A percentile compares a stretch with the other conserved stretches of the same genome.
Conservation (phyloP, 1,140 invertebrate genomes). For the Lerema accius region DNA sequence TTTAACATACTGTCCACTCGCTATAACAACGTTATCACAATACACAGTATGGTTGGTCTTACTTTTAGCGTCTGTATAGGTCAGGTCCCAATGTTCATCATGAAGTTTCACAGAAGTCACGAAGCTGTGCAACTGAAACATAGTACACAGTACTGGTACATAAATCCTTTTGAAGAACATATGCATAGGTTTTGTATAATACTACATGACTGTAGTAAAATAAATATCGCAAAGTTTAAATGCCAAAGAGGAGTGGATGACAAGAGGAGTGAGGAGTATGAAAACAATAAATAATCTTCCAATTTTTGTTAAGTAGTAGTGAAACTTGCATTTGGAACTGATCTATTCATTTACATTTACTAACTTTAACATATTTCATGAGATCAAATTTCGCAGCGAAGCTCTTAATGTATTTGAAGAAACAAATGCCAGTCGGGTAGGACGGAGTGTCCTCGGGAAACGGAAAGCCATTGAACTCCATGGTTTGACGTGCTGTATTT, state of each 20-base stretch:
- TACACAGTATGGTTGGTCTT: constrained; percentile 62
- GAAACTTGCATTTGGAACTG: too few species aligned
- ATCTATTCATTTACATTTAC: too few species aligned
- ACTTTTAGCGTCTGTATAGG: constrained; percentile 67
- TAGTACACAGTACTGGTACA: too few species aligned
- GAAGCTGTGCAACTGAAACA: constrained; percentile 78
- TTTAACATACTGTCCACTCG: constrained; percentile 90
- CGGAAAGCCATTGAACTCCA: constrained; percentile 83
- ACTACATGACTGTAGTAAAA: too few species aligned
- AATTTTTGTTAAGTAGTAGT: too few species aligned
- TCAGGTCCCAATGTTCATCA: constrained; percentile 82
- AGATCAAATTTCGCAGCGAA: constrained; percentile 90
- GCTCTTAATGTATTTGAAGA: constrained; percentile 90
- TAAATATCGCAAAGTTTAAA: too few species aligned
- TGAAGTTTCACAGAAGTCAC: constrained; percentile 83
- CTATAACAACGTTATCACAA: constrained; percentile 92
- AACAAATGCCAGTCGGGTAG: constrained; percentile 90
- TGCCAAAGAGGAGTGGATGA: too few species aligned
- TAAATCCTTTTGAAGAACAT: too few species aligned
- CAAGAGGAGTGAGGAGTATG: too few species aligned
- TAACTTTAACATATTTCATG: constrained; percentile 87
- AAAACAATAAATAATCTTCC: too few species aligned
- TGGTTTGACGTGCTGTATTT: constrained; percentile 74
- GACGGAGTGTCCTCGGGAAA: constrained; percentile 87
- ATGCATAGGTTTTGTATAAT: too few species aligned